phyloP scores from a whole-genome alignment of 1,140 invertebrate genomes.

The Nasonia giraulti region DNA sequence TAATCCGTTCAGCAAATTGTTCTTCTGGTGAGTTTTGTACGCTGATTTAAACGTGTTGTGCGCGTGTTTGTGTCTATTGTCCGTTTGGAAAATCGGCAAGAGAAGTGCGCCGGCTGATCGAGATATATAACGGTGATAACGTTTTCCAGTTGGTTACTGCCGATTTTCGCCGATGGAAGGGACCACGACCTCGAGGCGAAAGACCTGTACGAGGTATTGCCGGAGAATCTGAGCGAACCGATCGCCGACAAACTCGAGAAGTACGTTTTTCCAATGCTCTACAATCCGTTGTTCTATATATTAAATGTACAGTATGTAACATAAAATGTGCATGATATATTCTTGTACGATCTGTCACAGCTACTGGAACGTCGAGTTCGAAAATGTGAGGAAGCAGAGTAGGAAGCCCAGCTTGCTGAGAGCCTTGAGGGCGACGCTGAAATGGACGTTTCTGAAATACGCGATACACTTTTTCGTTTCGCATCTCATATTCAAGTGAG shows the following conservation, averaged over 20 bases:
- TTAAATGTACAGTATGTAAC: background rate
- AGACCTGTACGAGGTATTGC: conserved; percentile 36
- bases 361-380: conserved; percentile 64
- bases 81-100: too few species aligned
- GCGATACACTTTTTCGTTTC: conserved; percentile 15
- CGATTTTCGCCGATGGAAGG: conserved; percentile 22
- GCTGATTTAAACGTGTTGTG: background rate
- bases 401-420: conserved; percentile 61
- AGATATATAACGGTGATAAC: too few species aligned
- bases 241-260: conserved; percentile 26
- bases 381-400: conserved; percentile 60
- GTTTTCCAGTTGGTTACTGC: conserved; percentile 38
- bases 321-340: background rate
- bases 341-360: conserved; percentile 15
- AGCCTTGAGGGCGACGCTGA: conserved; percentile 62
- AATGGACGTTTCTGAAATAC: conserved; percentile 44
- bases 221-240: conserved; percentile 20
- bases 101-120: too few species aligned
- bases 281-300: too few species aligned
- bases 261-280: background rate
- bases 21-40: conserved; percentile 35
- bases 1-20: conserved; percentile 1
- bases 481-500: conserved; percentile 38
- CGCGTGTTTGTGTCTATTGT: too few species aligned
- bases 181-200: conserved; percentile 3